Conservation (phyloP, 2,888 invertebrate genomes). For the Matsumyia berberina region DNA sequence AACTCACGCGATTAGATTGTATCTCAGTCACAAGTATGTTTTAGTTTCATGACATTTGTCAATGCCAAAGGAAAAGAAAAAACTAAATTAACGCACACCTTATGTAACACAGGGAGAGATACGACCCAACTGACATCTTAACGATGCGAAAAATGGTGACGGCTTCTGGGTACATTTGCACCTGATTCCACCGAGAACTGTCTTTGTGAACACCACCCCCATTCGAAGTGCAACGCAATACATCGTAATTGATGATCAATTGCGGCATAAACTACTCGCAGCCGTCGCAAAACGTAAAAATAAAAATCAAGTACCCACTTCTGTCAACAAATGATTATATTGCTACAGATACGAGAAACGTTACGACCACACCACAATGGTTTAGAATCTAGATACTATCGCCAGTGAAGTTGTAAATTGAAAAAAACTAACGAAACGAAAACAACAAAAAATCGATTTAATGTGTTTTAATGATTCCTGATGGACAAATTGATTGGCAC, state of each 20-base stretch:
- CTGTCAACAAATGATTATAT: slow-evolving; percentile 15
- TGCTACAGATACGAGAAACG: background rate
- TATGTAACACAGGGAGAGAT: background rate
- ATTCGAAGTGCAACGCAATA: background rate
- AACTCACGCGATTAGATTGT: slow-evolving; percentile 14
- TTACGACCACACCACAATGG: background rate
- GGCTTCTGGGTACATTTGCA: background rate
- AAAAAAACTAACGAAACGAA: background rate
- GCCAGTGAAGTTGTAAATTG: slow-evolving; percentile 27
- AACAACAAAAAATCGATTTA: slow-evolving; percentile 21
- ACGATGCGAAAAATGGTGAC: background rate
- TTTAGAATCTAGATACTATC: slow-evolving; percentile 15
- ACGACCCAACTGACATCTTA: background rate
- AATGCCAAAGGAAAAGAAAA: slow-evolving; percentile 35
- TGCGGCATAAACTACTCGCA: slow-evolving; percentile 31
- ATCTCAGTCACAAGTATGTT: slow-evolving; percentile 3
- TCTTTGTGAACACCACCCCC: background rate
- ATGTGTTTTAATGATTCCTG: slow-evolving; percentile 58
- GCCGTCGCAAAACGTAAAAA: slow-evolving; percentile 17
- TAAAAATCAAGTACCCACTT: slow-evolving; percentile 1
- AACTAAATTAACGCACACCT: slow-evolving; percentile 9
- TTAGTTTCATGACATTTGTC: slow-evolving; percentile 36
- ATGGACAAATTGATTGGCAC: slow-evolving; percentile 74
- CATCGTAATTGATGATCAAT: slow-evolving; percentile 57
- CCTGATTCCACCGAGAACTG: background rate